Conservation (phyloP, 2,113 vertebrate genomes). For the Callocephalon fimbriatum region DNA sequence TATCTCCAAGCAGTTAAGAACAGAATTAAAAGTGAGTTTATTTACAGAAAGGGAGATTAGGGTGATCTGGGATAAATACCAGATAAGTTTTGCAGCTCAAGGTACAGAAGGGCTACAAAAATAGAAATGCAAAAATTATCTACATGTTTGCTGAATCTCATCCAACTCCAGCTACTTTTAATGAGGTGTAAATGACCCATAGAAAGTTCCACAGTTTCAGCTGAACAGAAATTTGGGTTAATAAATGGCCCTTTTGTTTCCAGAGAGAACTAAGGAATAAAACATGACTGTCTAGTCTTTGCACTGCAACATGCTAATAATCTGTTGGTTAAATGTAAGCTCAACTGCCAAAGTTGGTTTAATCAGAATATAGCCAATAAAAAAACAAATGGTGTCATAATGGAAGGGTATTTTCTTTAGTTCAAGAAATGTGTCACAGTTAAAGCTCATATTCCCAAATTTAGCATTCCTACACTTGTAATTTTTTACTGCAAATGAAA, state of each 20-base stretch:
- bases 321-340: not conserved
- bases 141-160: not conserved
- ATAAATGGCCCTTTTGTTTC: not conserved
- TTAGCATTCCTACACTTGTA: not conserved
- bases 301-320: not conserved
- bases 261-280: not conserved
- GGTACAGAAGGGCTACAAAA: not conserved
- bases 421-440: not conserved
- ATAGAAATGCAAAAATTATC: not conserved
- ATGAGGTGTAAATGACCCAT: not conserved
- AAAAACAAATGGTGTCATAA: not conserved
- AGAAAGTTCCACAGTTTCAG: not conserved
- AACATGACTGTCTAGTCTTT: not conserved
- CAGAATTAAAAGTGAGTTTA: not conserved
- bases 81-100: not conserved
- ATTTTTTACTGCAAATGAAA: not conserved
- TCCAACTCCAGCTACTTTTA: not conserved
- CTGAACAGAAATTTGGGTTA: not conserved
- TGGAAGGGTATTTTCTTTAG: fast-evolving
- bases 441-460: not conserved
- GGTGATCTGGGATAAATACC: not conserved
- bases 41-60: not conserved
- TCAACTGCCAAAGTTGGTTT: not conserved
- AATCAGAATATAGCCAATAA: not conserved
- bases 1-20: not conserved